Conservation (phyloP, 2,888 invertebrate species). For the Sesia apiformis region DNA sequence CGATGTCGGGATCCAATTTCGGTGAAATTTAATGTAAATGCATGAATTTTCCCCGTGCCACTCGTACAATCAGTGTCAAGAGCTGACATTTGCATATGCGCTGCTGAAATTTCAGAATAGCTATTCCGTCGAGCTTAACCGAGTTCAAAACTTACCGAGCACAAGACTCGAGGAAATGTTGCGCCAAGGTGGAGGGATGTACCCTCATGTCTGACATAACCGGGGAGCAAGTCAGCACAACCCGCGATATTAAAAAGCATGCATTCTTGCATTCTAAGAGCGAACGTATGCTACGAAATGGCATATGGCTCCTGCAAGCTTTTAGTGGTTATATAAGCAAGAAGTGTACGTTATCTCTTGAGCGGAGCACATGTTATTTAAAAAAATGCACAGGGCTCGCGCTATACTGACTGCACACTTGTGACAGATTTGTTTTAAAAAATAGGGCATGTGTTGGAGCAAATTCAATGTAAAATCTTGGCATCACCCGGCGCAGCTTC, state of each 20-base stretch:
- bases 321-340: conserved; percentile 25
- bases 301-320: conserved; percentile 13
- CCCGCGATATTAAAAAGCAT: conserved; percentile 35
- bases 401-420: conserved; percentile 38
- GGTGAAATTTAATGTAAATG: conserved; percentile 71
- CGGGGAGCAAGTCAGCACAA: conserved; percentile 27
- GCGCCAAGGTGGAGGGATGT: conserved; percentile 40
- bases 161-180: conserved; percentile 46
- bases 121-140: conserved; percentile 62
- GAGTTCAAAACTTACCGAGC: conserved; percentile 63
- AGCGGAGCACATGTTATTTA: conserved; percentile 42
- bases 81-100: conserved; percentile 72
- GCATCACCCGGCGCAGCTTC: conserved; percentile 17
- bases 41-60: conserved; percentile 69
- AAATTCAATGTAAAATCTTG: conserved; percentile 50
- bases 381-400: conserved; percentile 33
- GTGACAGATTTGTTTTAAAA: conserved; percentile 40
- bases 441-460: conserved; percentile 40
- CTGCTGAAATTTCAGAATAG: conserved; percentile 68
- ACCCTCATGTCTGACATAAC: conserved; percentile 42
- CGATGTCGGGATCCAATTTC: conserved; percentile 61
- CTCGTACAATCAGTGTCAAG: conserved; percentile 73
- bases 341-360: conserved; percentile 34
- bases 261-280: conserved; percentile 2
- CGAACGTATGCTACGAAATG: background rate